Evolutionary conservation across 2,113 vertebrate genomes (phyloP), one percentile per base, ranked within the genome.

Genomic region (Saguinus midas): DNA sequence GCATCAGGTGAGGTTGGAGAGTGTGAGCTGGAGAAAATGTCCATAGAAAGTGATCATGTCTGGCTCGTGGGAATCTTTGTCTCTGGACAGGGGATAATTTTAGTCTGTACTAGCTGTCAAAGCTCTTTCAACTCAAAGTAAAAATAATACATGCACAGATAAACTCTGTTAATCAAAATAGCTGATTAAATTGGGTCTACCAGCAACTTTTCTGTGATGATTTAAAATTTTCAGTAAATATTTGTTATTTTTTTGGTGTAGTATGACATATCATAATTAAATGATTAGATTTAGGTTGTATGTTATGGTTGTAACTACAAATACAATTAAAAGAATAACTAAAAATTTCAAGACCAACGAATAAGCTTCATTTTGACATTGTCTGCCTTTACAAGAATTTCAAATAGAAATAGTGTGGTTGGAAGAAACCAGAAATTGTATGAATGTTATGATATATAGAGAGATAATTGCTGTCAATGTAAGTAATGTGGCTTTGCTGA

Each of bases 391-490:
- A 78, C 13, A 83, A 95, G 73, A 83, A 57, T 78, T n/a, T 98
- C 85, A 92, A 8, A 48, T 97, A 58, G 87, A 68, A 95, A 94
- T 43, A 35, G 29, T 68, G 89, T 81, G 88, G 92, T 91, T 95
- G 92, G 84, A 86, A 91, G 93, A 96, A 94, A 87, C 84, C 87
- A 90, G 93, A 85, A 97, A 94, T 91, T 66, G 18, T 52, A 76
- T 40, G 91, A 97, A 83, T 94, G 90, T 90, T 91, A 89, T 98
- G 84, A 98, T 83, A 96, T 90, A 97, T 80, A 91, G 79, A 84
- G 43, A 40, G 76, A 52, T 96, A 98, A 98, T 98, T 98, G 90
- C 86, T 94, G 87, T 93, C 97, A 98, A 96, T 57, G 17, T 96
- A 97, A 97, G 96, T 94, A 91, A 97, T 95, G 95, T 93, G 97